Conservation (phyloP, 2,113 vertebrate species). For the Lethenteron reissneri region DNA sequence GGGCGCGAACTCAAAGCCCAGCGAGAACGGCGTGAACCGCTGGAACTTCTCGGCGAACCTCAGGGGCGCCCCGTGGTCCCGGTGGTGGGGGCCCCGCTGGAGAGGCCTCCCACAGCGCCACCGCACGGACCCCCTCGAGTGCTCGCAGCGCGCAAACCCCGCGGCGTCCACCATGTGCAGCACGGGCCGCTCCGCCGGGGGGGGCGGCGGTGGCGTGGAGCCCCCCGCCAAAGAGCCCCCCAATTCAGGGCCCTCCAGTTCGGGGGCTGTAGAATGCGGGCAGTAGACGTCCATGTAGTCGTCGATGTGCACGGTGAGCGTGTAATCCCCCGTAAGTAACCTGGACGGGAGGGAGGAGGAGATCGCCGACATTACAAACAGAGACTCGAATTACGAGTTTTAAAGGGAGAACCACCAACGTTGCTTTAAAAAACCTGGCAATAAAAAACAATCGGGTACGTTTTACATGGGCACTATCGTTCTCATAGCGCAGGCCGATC, state of each 20-base stretch:
- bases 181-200: constrained; percentile 53
- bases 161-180: constrained; percentile 63
- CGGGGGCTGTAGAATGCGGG: constrained; percentile 23
- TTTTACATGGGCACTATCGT: too few species aligned
- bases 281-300: constrained; percentile 89
- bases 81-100: constrained; percentile 8
- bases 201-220: constrained; percentile 11
- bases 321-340: constrained; percentile 40
- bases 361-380: too few species aligned
- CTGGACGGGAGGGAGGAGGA: constrained; percentile 18
- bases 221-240: constrained; percentile 21
- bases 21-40: constrained; percentile 65
- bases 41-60: constrained; percentile 85
- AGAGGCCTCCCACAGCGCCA: constrained; percentile 60
- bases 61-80: constrained; percentile 47
- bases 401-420: too few species aligned
- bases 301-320: constrained; percentile 42
- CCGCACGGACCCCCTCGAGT: constrained; percentile 61
- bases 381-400: too few species aligned
- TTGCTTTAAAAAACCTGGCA: too few species aligned
- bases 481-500: too few species aligned
- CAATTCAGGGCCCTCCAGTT: constrained; percentile 20
- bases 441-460: too few species aligned
- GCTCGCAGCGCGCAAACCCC: constrained; percentile 46
- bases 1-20: constrained; percentile 68